These are phyloP conservation scores for Panthera tigris DNA, from an alignment of 2,113 vertebrate species.

Conservation along the genomic window DNA sequence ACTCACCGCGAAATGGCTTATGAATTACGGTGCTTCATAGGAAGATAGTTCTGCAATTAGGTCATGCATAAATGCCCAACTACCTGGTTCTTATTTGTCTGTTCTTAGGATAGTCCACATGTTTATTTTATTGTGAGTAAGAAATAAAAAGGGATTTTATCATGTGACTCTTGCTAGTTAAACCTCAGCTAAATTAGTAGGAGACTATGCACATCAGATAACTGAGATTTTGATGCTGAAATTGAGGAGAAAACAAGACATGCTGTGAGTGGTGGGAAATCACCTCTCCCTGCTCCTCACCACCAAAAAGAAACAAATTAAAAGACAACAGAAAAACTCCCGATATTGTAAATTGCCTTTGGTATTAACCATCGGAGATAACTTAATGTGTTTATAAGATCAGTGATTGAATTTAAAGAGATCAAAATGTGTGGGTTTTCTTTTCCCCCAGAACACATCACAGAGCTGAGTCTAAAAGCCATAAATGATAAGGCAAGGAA, in stretches of 20 bases:
- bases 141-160: conserved; percentile 48
- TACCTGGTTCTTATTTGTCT: background rate
- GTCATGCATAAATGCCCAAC: background rate
- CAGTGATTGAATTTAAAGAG: background rate
- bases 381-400: background rate
- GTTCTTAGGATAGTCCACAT: background rate
- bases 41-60: background rate
- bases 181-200: conserved; percentile 49
- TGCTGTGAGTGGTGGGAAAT: background rate
- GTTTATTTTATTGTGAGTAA: conserved; percentile 32
- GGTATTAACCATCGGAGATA: background rate
- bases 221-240: conserved; percentile 51
- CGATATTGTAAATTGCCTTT: background rate
- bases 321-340: background rate
- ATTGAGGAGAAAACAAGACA: background rate
- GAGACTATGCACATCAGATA: conserved; percentile 47
- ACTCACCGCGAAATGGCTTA: background rate
- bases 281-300: background rate
- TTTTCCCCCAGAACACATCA: background rate
- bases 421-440: background rate
- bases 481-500: background rate
- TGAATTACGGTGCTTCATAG: conserved; percentile 18
- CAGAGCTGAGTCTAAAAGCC: background rate
- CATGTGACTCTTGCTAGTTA: conserved; percentile 45
- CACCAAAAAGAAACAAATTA: background rate